A percentile compares a stretch with the other conserved stretches of the same genome.
These are phyloP conservation scores for Drymonia ruficornis DNA, from an alignment of 2,888 invertebrate genomes.

Conservation along the genomic window DNA sequence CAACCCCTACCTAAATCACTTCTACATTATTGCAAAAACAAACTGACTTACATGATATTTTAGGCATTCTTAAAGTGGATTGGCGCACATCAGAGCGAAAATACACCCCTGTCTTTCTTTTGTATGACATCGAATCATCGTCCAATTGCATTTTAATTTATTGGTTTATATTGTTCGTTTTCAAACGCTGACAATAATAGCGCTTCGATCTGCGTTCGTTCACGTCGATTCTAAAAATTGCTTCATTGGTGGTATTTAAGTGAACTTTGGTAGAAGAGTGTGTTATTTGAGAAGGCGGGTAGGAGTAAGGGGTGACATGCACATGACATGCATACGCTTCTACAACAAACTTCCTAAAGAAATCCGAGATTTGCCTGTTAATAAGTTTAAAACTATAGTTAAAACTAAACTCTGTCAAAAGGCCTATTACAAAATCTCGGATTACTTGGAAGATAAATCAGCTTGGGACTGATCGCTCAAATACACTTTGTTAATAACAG, in stretches of 20 bases:
- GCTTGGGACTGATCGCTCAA: too few relatives aligned
- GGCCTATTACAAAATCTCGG: too few relatives aligned
- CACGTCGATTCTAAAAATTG: background rate
- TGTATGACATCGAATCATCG: conserved; percentile 1
- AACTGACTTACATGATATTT: background rate
- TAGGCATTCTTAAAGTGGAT: background rate
- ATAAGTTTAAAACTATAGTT: too few relatives aligned
- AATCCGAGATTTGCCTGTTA: too few relatives aligned
- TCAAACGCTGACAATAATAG: background rate
- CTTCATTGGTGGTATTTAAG: background rate
- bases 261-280: background rate
- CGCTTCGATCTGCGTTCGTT: background rate
- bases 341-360: too few relatives aligned
- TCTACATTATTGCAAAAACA: background rate
- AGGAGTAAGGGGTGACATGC: too few relatives aligned
- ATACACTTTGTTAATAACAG: too few relatives aligned
- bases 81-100: background rate
- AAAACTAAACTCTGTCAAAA: too few relatives aligned
- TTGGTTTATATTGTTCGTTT: conserved; percentile 5
- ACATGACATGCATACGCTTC: too few relatives aligned
- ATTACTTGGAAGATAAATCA: too few relatives aligned
- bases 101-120: conserved; percentile 1
- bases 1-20: too few relatives aligned
- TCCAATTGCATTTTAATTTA: conserved; percentile 5
- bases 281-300: too few relatives aligned